Evolutionary conservation across 2,113 vertebrate species (phyloP), one percentile per base, ranked within the genome.

Genomic region (Cephalopholis sonnerati): DNA sequence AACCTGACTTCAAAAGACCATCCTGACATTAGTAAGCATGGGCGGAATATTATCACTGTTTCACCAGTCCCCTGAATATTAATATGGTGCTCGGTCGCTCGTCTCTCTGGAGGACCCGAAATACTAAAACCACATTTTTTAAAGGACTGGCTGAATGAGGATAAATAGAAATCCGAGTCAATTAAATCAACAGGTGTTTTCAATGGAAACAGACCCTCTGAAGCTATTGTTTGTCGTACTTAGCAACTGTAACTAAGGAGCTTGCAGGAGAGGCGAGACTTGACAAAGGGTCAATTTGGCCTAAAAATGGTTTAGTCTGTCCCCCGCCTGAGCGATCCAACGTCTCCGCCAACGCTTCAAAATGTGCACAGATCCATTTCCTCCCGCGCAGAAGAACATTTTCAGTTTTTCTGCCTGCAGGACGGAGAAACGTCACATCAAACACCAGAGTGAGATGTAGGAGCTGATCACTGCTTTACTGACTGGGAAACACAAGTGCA

Each of bases 191-290:
- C 89, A 81, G 87, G 79, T 86, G 85, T 86, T 74, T 80, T 77
- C 68, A 59, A 22, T 77, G 79, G 73, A 91, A 63, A 78, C 64
- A 24, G 83, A 61, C 72, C 41, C 78, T 63, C 67, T 53, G 46
- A 69, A 58, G 61, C 81, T 46, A 20, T 73, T 85, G 78, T 91
- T 91, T 89, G 82, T 85, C 54, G 24, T 6, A 1, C 80, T 41
- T 58, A 87, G 87, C 87, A 84, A 91, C 87, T 4, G 87, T 91
- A 86, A 86, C 90, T 77, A 83, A 53, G 85, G 66, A 80, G 57
- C 11, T 1, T 1, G 4, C 77, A 69, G 53, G 54, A 59, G 74
- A 81, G 74, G 64, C 48, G 32, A 67, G 75, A 67, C 58, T 74
- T 58, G 76, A 77, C 81, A 70, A 74, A 70, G 64, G 77, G 48